Evolutionary conservation across 2,888 invertebrate genomes (phyloP).

Genomic region (Idaea biselata): DNA sequence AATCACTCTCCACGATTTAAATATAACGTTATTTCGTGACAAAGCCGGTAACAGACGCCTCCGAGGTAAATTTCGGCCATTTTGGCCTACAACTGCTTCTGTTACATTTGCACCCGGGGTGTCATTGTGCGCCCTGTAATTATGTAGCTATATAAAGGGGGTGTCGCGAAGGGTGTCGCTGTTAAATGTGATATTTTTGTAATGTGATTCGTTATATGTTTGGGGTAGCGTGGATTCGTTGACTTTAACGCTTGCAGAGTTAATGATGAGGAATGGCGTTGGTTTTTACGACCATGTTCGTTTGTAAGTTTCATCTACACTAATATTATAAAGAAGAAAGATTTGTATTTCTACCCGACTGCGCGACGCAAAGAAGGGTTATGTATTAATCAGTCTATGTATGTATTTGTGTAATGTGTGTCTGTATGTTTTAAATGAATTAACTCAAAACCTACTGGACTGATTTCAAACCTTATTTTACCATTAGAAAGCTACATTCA

Average conservation of each 20-base stretch:
- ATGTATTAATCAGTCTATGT: too few relatives aligned
- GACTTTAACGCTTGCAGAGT: neutral
- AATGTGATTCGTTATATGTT: slow-evolving; percentile 43
- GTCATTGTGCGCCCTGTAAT: neutral
- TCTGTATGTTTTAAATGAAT: too few relatives aligned
- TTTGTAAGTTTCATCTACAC: neutral
- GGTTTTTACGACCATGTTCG: neutral
- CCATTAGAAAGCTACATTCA: too few relatives aligned
- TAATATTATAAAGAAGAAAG: neutral
- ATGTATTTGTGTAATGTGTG: too few relatives aligned
- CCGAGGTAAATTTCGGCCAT: neutral
- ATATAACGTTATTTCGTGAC: neutral
- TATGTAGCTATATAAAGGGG: neutral
- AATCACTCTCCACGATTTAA: neutral
- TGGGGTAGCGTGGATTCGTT: slow-evolving; percentile 16
- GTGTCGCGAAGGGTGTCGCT: neutral
- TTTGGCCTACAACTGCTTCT: neutral
- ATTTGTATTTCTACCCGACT: too few relatives aligned
- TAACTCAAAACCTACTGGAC: too few relatives aligned
- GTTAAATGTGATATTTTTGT: slow-evolving; percentile 54
- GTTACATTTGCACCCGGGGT: neutral
- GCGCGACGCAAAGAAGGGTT: too few relatives aligned
- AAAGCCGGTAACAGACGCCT: neutral
- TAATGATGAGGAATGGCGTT: neutral
- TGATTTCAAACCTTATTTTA: too few relatives aligned